These are phyloP conservation scores for Anthonomus grandis DNA, from an alignment of 1,140 invertebrate species.

Conservation along the genomic window DNA sequence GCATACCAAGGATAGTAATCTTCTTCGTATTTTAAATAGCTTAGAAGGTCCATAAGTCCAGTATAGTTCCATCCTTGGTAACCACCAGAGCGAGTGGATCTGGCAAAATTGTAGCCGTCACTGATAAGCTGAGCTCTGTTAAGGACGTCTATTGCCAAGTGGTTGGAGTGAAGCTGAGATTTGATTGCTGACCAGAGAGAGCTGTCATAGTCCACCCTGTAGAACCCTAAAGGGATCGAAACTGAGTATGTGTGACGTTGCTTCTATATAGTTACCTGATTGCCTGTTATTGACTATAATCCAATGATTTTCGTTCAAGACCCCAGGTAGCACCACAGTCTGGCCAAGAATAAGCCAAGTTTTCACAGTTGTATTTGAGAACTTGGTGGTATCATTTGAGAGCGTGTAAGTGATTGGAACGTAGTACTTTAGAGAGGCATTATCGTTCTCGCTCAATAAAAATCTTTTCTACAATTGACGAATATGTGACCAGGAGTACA, in stretches of 20 bases:
- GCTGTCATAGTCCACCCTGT: constrained; percentile 75
- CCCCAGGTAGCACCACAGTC: constrained; percentile 2
- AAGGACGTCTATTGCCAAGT: constrained; percentile 58
- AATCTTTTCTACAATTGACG: constrained; percentile 31
- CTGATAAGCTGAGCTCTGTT: constrained; percentile 80
- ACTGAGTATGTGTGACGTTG: background rate
- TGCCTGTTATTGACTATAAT: constrained; percentile 67
- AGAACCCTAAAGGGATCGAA: constrained; percentile 57
- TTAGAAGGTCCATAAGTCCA: constrained; percentile 55
- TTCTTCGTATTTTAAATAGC: constrained; percentile 59
- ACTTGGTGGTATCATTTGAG: constrained; percentile 46
- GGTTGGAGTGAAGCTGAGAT: constrained; percentile 52
- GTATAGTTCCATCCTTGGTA: constrained; percentile 44
- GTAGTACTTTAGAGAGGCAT: constrained; percentile 17
- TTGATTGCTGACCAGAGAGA: constrained; percentile 63
- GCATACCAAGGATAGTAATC: constrained; percentile 65
- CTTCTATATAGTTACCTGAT: constrained; percentile 52
- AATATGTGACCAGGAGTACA: background rate
- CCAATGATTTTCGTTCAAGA: constrained; percentile 55
- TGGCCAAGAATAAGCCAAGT: constrained; percentile 46
- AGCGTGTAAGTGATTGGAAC: constrained; percentile 29
- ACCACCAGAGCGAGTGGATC: constrained; percentile 40
- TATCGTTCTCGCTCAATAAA: constrained; percentile 8
- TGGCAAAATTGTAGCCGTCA: constrained; percentile 65
- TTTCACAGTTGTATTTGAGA: constrained; percentile 53